These are phyloP conservation scores for Pyxicephalus adspersus DNA, from an alignment of 2,113 vertebrate genomes.

Conservation along the genomic window DNA sequence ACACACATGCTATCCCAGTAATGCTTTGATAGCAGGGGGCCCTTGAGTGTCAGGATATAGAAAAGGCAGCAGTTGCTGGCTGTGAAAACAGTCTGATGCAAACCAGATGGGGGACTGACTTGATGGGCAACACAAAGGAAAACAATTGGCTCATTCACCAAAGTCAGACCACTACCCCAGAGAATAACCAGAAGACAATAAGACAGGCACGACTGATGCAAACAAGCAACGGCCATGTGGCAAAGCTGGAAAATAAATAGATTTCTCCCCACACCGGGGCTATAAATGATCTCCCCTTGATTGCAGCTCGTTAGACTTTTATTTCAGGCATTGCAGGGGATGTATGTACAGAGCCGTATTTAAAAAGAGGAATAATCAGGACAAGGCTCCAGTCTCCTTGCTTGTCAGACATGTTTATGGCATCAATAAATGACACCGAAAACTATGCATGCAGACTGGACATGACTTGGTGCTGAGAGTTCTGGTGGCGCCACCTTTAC, in stretches of 20 bases:
- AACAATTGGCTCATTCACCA: constrained; percentile 85
- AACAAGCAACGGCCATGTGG: constrained; percentile 78
- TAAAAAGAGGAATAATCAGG: no score
- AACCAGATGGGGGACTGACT: constrained; percentile 86
- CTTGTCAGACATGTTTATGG: no score
- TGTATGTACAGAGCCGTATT: no score
- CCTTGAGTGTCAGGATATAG: constrained; percentile 82
- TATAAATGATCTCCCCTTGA: constrained; percentile 10
- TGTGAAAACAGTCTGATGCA: constrained; percentile 88
- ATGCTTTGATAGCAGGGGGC: constrained; percentile 79
- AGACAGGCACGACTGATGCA: constrained; percentile 72
- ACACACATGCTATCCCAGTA: constrained; percentile 74
- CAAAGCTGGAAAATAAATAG: constrained; percentile 67
- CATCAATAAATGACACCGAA: no score
- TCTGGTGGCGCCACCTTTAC: no score
- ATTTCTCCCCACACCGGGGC: constrained; percentile 69
- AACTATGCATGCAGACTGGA: no score
- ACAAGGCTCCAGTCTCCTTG: no score
- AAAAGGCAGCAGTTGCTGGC: constrained; percentile 83
- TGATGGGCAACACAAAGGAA: constrained; percentile 82
- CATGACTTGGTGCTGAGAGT: no score
- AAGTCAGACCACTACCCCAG: constrained; percentile 73
- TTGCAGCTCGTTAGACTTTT: not conserved
- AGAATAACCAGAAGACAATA: constrained; percentile 77
- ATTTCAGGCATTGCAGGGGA: not conserved